Evolutionary conservation across 35 echinoderm and acorn worm genomes (phyloP).

Genomic region (Heliocidaris tuberculata): DNA sequence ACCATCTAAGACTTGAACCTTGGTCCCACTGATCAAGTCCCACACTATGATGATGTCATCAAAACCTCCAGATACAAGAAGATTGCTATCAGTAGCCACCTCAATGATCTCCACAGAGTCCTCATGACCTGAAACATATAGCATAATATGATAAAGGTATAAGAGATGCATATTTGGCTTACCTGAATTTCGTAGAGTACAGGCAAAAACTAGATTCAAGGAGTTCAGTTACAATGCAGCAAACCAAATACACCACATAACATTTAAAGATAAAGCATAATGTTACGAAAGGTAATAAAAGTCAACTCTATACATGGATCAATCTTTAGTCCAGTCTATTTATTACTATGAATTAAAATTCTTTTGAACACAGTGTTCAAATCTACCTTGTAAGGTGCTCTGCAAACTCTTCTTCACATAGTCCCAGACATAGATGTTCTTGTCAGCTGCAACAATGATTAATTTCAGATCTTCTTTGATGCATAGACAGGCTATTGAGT

Average conservation of each 20-base stretch:
- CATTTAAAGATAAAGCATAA: background rate
- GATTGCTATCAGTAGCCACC: constrained; percentile 45
- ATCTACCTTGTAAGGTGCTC: background rate
- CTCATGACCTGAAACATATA: constrained; percentile 66
- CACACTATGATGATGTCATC: constrained; percentile 79
- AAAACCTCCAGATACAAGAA: constrained; percentile 62
- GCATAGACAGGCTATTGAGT: constrained; percentile 34
- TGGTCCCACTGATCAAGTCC: constrained; percentile 46
- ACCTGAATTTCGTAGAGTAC: background rate
- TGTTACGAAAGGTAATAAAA: background rate
- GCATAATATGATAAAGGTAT: background rate
- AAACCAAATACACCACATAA: background rate
- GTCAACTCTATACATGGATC: background rate
- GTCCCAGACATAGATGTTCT: constrained; percentile 59
- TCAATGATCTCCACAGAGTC: constrained; percentile 49
- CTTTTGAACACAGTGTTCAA: background rate
- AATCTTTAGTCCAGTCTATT: background rate
- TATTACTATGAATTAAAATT: background rate
- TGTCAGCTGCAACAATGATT: constrained; percentile 37
- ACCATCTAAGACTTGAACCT: constrained; percentile 64
- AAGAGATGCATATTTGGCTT: background rate
- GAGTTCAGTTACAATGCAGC: background rate
- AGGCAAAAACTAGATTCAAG: background rate
- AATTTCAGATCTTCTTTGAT: constrained; percentile 37
- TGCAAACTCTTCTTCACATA: background rate